Conservation (phyloP, 2,888 invertebrate species). For the Lydus trimaculatus region DNA sequence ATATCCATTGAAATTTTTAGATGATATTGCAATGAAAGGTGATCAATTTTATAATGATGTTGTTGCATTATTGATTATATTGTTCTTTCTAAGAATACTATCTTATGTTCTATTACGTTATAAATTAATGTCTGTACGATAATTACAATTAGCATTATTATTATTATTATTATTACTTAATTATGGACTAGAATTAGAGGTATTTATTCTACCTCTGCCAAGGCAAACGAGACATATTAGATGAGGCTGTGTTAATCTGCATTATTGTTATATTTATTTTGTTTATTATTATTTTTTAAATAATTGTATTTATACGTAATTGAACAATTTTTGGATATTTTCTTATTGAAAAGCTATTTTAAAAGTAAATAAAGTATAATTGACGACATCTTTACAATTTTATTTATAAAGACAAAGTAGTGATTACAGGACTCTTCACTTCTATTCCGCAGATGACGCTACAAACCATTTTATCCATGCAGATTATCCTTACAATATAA, state of each 20-base stretch:
- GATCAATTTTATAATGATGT: constrained; percentile 88
- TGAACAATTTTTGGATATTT: neutral
- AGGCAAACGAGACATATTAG: neutral
- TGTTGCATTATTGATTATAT: constrained; percentile 72
- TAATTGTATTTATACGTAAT: neutral
- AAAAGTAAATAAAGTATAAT: neutral
- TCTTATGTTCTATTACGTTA: constrained; percentile 80
- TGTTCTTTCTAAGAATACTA: constrained; percentile 70
- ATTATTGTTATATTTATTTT: constrained; percentile 28
- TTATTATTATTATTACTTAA: constrained; percentile 11
- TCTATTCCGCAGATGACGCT: neutral
- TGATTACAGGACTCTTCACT: neutral
- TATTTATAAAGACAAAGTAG: neutral
- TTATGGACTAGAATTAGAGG: constrained; percentile 16
- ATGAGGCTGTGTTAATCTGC: constrained; percentile 30
- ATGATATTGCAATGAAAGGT: constrained; percentile 80
- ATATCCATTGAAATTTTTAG: constrained; percentile 80
- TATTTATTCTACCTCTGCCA: neutral
- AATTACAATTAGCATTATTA: constrained; percentile 44
- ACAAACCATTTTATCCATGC: too few species aligned
- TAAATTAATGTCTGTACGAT: constrained; percentile 76
- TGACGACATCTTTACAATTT: neutral
- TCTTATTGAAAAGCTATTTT: neutral
- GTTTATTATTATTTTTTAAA: constrained; percentile 1
- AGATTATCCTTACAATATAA: neutral